A percentile compares a stretch with the other conserved stretches of the same genome.
phyloP scores from a whole-genome alignment of 2,888 invertebrate species.

The Melinaea marsaeus region DNA sequence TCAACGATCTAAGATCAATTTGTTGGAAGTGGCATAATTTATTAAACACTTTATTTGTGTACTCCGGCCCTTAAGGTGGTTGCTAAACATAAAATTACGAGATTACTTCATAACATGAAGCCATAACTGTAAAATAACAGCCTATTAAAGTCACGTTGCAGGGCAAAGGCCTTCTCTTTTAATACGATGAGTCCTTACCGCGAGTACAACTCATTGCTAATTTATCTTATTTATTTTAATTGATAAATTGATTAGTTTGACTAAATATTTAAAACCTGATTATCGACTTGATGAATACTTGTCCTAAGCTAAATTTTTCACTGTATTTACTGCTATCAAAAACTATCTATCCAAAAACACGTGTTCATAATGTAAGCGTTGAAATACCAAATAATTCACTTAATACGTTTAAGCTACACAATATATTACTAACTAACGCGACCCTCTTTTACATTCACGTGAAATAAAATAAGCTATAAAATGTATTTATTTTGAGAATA shows the following conservation, averaged over 20 bases:
- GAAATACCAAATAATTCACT: no score
- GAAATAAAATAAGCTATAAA: no score
- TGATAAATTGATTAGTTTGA: background rate
- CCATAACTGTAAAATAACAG: constrained; percentile 3
- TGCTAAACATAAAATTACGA: constrained; percentile 2
- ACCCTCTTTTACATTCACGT: no score
- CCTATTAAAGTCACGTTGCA: constrained; percentile 1
- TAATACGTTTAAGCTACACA: no score
- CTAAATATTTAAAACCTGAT: no score
- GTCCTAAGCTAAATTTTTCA: no score
- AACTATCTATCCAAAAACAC: no score
- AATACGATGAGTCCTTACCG: background rate
- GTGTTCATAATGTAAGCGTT: no score
- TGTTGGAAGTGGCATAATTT: background rate
- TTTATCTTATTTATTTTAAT: background rate
- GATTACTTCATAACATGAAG: constrained; percentile 7
- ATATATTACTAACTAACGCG: no score
- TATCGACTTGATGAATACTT: no score
- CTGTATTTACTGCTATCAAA: no score
- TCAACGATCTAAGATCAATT: background rate
- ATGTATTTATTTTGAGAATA: no score
- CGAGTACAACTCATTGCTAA: background rate
- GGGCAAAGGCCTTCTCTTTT: constrained; percentile 4
- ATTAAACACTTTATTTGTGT: background rate
- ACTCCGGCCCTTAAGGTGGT: background rate